Evolutionary conservation across 2,888 invertebrate species (phyloP).

Genomic region (Cryptus viduatorius): DNA sequence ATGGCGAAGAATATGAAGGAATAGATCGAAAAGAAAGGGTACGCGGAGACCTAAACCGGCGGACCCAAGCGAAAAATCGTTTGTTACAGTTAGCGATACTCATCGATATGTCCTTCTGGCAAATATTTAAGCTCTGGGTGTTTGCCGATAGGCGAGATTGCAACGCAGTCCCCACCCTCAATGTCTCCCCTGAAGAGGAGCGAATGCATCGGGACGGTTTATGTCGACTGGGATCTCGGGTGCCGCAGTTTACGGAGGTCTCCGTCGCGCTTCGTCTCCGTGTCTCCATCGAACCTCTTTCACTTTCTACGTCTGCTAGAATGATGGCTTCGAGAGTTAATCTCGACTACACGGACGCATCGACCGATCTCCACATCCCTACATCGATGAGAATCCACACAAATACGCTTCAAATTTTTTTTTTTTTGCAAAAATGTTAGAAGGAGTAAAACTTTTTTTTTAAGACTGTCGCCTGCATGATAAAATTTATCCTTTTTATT

Average conservation of each 20-base stretch:
- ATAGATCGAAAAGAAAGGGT: slow-evolving; percentile 24
- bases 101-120: slow-evolving; percentile 65
- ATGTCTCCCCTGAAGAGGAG: slow-evolving; percentile 55
- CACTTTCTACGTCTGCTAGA: slow-evolving; percentile 37
- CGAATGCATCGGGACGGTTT: slow-evolving; percentile 42
- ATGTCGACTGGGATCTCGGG: slow-evolving; percentile 20
- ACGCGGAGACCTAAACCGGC: slow-evolving; percentile 27
- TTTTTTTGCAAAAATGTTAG: too few species aligned
- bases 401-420: too few species aligned
- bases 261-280: slow-evolving; percentile 43
- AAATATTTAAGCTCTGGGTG: slow-evolving; percentile 70
- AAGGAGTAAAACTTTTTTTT: too few species aligned
- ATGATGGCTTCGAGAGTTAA: slow-evolving; percentile 53
- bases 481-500: too few species aligned
- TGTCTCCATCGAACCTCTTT: slow-evolving; percentile 23
- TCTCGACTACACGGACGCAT: slow-evolving; percentile 31
- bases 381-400: neutral
- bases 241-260: slow-evolving; percentile 57
- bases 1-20: neutral
- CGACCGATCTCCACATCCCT: neutral
- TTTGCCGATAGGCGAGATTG: slow-evolving; percentile 71
- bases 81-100: slow-evolving; percentile 62
- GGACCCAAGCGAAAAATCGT: slow-evolving; percentile 54
- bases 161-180: slow-evolving; percentile 38
- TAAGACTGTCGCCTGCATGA: too few species aligned